Percentiles rank a stretch among this genome's conserved stretches.
These are phyloP conservation scores for Dromas ardeola DNA, from an alignment of 2,113 vertebrate species.

Conservation along the genomic window DNA sequence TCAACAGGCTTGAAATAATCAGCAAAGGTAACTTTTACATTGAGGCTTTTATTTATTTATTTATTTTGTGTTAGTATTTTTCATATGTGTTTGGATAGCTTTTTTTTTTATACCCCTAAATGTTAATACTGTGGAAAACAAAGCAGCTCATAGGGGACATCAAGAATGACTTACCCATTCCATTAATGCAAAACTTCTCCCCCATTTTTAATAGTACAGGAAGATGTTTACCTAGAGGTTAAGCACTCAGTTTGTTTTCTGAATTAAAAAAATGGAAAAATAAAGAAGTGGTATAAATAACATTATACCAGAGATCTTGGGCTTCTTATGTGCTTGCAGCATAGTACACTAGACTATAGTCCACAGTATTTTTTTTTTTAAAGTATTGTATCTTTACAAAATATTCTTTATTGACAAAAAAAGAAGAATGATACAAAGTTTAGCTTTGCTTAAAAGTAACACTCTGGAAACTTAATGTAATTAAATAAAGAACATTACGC, in stretches of 20 bases:
- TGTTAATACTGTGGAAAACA: not conserved
- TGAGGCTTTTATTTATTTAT: not conserved
- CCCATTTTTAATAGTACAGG: not conserved
- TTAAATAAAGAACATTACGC: not conserved
- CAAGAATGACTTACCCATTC: not conserved
- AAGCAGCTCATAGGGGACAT: not conserved
- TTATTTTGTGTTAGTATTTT: not conserved
- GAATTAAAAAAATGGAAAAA: not conserved
- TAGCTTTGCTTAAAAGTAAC: not conserved
- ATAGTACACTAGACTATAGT: not conserved
- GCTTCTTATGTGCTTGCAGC: not conserved
- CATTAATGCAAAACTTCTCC: not conserved
- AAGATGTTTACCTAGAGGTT: not conserved
- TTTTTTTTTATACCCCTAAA: not conserved
- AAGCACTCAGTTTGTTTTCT: not conserved
- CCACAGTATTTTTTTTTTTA: accelerated
- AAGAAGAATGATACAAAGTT: not conserved
- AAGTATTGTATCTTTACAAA: not conserved
- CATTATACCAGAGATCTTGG: not conserved
- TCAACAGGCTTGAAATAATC: not conserved
- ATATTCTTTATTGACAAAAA: not conserved
- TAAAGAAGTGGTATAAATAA: not conserved
- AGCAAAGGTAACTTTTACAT: not conserved
- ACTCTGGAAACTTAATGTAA: not conserved
- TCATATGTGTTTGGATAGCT: not conserved